Evolutionary conservation across 2,113 vertebrate species (phyloP).

Genomic region (Oreochromis tanganicae): DNA sequence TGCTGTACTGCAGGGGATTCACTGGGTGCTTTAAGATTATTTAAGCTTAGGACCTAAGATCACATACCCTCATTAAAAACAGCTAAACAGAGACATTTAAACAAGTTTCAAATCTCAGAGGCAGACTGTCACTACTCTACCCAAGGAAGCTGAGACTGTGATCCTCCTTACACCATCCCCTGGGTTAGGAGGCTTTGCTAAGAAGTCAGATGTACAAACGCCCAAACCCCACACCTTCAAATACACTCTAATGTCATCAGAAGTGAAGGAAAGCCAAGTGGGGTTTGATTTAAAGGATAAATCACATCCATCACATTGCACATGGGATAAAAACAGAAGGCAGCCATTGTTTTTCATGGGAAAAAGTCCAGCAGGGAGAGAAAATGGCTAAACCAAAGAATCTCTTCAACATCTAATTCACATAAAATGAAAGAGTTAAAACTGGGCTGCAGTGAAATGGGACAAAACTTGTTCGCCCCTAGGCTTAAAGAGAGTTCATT

Average conservation of each 20-base stretch:
- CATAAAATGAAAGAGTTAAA: conserved; percentile 57
- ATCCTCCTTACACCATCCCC: conserved; percentile 60
- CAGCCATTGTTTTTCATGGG: conserved; percentile 42
- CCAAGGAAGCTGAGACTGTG: conserved; percentile 53
- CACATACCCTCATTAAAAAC: conserved; percentile 71
- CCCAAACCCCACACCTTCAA: conserved; percentile 55
- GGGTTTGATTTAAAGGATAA: conserved; percentile 68
- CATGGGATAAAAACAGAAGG: conserved; percentile 42
- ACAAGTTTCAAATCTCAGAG: conserved; percentile 63
- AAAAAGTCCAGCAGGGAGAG: conserved; percentile 23
- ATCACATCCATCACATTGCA: conserved; percentile 47
- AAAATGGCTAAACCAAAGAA: conserved; percentile 46
- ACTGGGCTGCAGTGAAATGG: conserved; percentile 50
- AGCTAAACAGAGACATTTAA: conserved; percentile 71
- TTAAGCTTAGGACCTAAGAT: conserved; percentile 70
- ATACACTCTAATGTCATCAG: conserved; percentile 62
- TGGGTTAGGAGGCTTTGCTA: conserved; percentile 61
- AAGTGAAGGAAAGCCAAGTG: conserved; percentile 60
- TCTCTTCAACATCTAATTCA: conserved; percentile 35
- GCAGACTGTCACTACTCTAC: conserved; percentile 56
- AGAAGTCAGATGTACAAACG: conserved; percentile 65
- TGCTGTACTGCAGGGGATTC: conserved; percentile 57
- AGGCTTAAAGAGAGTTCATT: conserved; percentile 64
- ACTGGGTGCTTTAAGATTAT: conserved; percentile 66
- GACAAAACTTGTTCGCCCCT: conserved; percentile 56